Base-by-base conservation (phyloP, 2,113 vertebrate species). In the Mus pahari region DNA sequence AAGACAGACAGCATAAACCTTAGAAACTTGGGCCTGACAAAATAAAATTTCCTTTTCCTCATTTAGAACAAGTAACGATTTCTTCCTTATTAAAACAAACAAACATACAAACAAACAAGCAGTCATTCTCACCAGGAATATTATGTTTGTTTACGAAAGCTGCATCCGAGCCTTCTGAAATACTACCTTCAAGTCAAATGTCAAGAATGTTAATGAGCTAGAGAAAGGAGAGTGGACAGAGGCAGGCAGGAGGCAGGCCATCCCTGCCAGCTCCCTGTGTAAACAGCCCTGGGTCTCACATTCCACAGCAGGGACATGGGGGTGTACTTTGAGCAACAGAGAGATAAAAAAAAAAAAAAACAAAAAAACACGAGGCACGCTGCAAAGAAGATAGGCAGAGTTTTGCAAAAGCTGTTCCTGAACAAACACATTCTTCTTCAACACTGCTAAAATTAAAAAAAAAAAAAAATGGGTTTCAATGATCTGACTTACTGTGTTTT, bases 131-230 rank as follows among this genome's bases (percentile, higher is more conserved):
- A 84, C 58, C 19, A 66, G 89, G 58, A 90, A 93, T 87, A 95
- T 83, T 73, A 22, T 78, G 50, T 87, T 78, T 94, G n/a, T 88
- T 97, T 96, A 89, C 50, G 50, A 68, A 36, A 95, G 45, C 91
- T 81, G 58, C 79, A 31, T 96, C 78, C 31, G 31, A 84, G 92
- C 53, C 16, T 58, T 81, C 48, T 75, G 93, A 94, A 96, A 97
- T 88, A 84, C 83, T 89, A 60, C 78, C 90, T 88, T 92, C 94
- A 93, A 97, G 92, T 74, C 81, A 96, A 97, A 75, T 95, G 95
- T 91, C 95, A 93, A 96, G 95, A 98, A 97, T 96, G 82, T 83
- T 94, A 50, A 96, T 98, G 97, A 95, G 94, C 64, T 19, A 95
- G 75, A 96, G 92, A 94, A 91, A 97, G 86, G 95, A 93, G 83